Base-by-base conservation (phyloP, 2,888 invertebrate genomes). In the Frankliniella intonsa region DNA sequence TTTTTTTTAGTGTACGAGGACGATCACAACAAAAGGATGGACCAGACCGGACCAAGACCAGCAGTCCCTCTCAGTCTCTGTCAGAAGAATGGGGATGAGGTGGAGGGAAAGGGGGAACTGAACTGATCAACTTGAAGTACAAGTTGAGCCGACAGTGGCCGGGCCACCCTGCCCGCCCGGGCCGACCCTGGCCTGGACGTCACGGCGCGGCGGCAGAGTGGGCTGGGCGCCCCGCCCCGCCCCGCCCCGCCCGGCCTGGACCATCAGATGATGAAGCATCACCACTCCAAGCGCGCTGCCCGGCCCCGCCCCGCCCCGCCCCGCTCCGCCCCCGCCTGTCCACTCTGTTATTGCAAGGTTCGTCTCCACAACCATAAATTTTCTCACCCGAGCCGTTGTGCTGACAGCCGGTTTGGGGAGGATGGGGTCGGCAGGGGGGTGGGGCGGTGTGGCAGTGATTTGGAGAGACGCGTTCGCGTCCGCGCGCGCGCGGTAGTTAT, bases 101-200 rank as follows among this genome's bases (percentile, higher is more conserved):
- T 62, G 62, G 62, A n/a, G 3, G 62, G 14, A 17, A 12, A 55
- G 62, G 38, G n/a, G 62, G 62, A 62, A 62, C 19, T n/a, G n/a
- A n/a, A n/a, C n/a, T 62, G 62, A 62, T 62, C 62, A 62, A 62
- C 62, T 62, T 62, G 62, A 62, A 62, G 62, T n/a, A 62, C 62
- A 62, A 62, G 62, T 62, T 62, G 62, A 62, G 62, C 14, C 62
- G 62, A 62, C 62, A 62, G 62, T 19, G n/a, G 62, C 38, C 38
- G 2, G 38, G 38, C 5, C 38, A 38, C 38, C 38, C 38, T 38
- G 38, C 38, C 38, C 38, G 3, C 3, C 38, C 5, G 38, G 38
- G 3, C 38, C 38, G 3, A 5, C 38, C 38, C 38, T 38, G 38
- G 38, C 38, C 38, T 38, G 38, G 38, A 38, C 38, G 38, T 38